Base-by-base conservation (phyloP, 2,888 invertebrate genomes). In the Orthonevra nobilis region DNA sequence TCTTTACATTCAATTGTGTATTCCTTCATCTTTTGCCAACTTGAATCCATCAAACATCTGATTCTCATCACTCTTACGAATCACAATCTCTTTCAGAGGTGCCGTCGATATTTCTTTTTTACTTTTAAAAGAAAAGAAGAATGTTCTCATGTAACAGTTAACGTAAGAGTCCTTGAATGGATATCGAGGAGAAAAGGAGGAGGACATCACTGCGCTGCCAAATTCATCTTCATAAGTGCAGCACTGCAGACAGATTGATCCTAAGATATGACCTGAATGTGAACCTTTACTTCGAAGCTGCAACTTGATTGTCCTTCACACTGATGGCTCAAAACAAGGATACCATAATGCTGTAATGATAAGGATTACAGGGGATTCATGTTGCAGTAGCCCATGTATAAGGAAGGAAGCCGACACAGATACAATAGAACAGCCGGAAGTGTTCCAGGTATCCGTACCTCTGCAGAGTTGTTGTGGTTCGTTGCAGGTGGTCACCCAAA, bases 1-100 rank as follows among this genome's bases (percentile, higher is more conserved):
- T 61, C 72, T 50, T 56, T 23, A 48, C 56, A 61, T 73, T 56
- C 72, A 66, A 72, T 77, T 61, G 66, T 70, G 30, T 52, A 58
- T 34, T 26, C 9, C 19, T 44, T 61, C 56, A 12, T 20, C 36
- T 66, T 23, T 23, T 68, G 54, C 48, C 50, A 68, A 28, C 42
- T 68, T 42, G 48, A 68, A 61, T 48, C 61, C 73, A 36, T 79
- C 79, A 73, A 73, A 73, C 79, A 73, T 68, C 66, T 79, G 79
- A 73, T 66, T 56, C 20, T 56, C 66, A 61, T 48, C 5, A 64
- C 32, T 64, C 7, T 15, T 5, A 3, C 38, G 48, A 64, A 32
- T 60, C 34, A 14, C 69, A 69, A 50, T 60, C 60, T 70, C 38
- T 61, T 64, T 48, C 66, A 79, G 72, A 79, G 77, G 77, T 79